phyloP scores from a whole-genome alignment of 1,140 invertebrate species.

The Bombus turneri region DNA sequence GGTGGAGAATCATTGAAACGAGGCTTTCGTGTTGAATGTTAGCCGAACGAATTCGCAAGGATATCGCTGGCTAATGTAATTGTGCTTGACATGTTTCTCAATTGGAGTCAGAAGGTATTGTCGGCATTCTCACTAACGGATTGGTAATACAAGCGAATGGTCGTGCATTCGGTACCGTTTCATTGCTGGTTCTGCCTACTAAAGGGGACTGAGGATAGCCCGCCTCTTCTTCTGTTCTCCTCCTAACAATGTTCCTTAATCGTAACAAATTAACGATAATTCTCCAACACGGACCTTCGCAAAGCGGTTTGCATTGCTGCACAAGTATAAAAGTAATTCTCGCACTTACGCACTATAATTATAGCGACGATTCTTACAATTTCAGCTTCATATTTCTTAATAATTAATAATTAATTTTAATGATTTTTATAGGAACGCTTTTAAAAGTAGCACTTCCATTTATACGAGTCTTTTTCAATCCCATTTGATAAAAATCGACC shows the following conservation, averaged over 20 bases:
- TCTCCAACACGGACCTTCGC: neutral
- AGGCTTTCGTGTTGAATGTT: neutral
- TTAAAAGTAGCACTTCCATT: too few species aligned
- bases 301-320: neutral
- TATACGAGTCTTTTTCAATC: too few species aligned
- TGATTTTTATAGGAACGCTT: too few species aligned
- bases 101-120: neutral
- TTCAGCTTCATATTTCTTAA: neutral
- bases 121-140: constrained; percentile 15
- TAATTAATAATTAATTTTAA: neutral
- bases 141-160: constrained; percentile 38
- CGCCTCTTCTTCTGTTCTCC: constrained; percentile 9
- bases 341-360: neutral
- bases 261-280: neutral
- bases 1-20: neutral
- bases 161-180: constrained; percentile 58
- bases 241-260: constrained; percentile 4
- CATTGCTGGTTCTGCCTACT: constrained; percentile 51
- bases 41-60: neutral
- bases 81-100: neutral
- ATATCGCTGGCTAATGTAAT: neutral
- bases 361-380: neutral
- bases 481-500: too few species aligned
- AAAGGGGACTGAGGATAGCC: constrained; percentile 40
- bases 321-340: neutral